Base-by-base conservation (phyloP, 2,888 invertebrate species). In the Diaprepes abbreviatus region DNA sequence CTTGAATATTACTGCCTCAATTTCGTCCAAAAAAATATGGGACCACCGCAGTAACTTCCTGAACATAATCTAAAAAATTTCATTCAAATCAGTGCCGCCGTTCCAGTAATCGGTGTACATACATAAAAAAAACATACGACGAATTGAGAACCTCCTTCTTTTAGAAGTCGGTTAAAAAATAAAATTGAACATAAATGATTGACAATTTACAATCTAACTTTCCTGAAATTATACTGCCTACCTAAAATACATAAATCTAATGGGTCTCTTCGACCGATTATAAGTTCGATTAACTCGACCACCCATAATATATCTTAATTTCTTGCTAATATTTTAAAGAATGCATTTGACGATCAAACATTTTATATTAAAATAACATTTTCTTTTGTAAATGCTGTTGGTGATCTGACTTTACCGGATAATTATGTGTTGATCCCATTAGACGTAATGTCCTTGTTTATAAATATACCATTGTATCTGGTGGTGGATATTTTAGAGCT, bases 301-400 rank as follows among this genome's bases (percentile, higher is more conserved):
- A 54, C 54, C 2, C 21, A 52, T 24, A 24, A 24, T 24, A 24
- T 5, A 24, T 24, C 24, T 4, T 4, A 24, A 24, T 24, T 24
- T 24, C 21, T 52, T 19, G 21, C 52, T 6, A 24, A n/a, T 4
- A 52, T 52, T 21, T 16, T 52, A 21, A 21, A 52, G 3, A 24
- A 24, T 24, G 3, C 5, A 4, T 24, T 52, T 21, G 24, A 21
- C 3, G n/a, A 52, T 28, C 3, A 10, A 3, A 52, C 2, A 4
- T n/a, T 16, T n/a, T 48, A 48, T 48, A 52, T 52, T 12, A 52
- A 24, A 52, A n/a, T 31, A 5, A 54, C 33, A 7, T 54, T 54
- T 31, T 16, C 54, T 4, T 54, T 54, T 54, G 48, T 48, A 2
- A 48, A 48, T 12, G 6, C 5, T 17, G 19, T 48, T 48, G 10